Percentiles rank a stretch among this genome's conserved stretches.
Evolutionary conservation across 2,113 vertebrate species (phyloP).

Genomic region (Salvelinus sp.): DNA sequence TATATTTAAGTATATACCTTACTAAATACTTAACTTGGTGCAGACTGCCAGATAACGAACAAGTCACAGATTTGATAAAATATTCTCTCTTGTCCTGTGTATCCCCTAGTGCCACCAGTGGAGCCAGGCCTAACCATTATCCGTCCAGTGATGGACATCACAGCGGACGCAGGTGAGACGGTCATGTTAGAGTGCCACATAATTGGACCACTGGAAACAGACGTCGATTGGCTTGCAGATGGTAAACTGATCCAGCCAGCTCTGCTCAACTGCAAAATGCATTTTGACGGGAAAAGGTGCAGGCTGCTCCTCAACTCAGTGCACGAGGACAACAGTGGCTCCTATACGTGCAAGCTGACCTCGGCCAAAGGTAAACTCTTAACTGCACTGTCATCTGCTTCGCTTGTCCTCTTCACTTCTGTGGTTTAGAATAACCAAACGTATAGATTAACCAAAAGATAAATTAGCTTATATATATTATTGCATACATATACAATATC

Average conservation of each 20-base stretch:
- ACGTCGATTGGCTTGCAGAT: slow-evolving; percentile 95
- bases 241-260: slow-evolving; percentile 95
- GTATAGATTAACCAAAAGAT: too few relatives aligned
- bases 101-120: slow-evolving; percentile 76
- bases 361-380: slow-evolving; percentile 83
- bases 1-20: too few relatives aligned
- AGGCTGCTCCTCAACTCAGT: slow-evolving; percentile 94
- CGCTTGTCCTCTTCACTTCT: too few relatives aligned
- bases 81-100: too few relatives aligned
- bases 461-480: too few relatives aligned
- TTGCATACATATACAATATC: too few relatives aligned
- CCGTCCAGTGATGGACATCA: slow-evolving; percentile 87
- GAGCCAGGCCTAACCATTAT: slow-evolving; percentile 85
- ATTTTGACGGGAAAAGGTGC: slow-evolving; percentile 92
- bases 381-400: too few relatives aligned
- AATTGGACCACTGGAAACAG: slow-evolving; percentile 88
- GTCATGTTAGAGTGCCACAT: slow-evolving; percentile 93
- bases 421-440: too few relatives aligned
- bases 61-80: too few relatives aligned
- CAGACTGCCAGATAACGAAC: too few relatives aligned
- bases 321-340: slow-evolving; percentile 92
- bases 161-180: slow-evolving; percentile 90
- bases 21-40: too few relatives aligned
- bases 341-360: slow-evolving; percentile 95
- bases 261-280: slow-evolving; percentile 98